Conservation (phyloP, 2,888 invertebrate genomes). For the Sphecodes monilicornis region DNA sequence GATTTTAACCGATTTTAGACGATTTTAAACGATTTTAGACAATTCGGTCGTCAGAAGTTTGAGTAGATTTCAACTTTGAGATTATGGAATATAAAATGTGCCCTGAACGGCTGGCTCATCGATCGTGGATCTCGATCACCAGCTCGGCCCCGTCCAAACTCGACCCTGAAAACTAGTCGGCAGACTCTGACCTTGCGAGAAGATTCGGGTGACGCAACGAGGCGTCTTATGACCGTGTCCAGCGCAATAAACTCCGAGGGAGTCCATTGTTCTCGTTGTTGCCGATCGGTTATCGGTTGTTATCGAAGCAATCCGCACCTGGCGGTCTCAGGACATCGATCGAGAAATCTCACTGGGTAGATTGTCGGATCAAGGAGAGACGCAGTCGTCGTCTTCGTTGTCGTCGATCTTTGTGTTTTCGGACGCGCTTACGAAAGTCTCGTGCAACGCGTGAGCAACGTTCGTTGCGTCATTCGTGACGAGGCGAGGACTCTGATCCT, state of each 20-base stretch:
- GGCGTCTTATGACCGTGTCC: slow-evolving; percentile 32
- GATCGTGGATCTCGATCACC: not conserved
- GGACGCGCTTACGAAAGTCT: slow-evolving; percentile 60
- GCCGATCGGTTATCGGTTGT: slow-evolving; percentile 19
- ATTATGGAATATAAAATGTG: not conserved
- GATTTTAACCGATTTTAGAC: too few relatives aligned
- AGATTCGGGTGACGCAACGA: slow-evolving; percentile 61
- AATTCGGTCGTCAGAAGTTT: not conserved
- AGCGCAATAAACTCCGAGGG: slow-evolving; percentile 60
- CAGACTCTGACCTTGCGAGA: slow-evolving; percentile 51
- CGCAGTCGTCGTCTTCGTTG: too few relatives aligned
- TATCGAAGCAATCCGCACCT: slow-evolving; percentile 20
- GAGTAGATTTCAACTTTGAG: not conserved
- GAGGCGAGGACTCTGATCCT: slow-evolving; percentile 52
- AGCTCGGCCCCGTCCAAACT: not conserved
- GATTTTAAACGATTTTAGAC: too few relatives aligned
- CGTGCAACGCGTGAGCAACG: slow-evolving; percentile 60
- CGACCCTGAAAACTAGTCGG: slow-evolving; percentile 51
- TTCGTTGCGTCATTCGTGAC: slow-evolving; percentile 70
- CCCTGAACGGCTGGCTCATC: not conserved
- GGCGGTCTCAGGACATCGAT: not conserved
- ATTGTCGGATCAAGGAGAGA: not conserved
- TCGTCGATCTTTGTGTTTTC: slow-evolving; percentile 5
- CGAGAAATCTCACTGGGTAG: not conserved
- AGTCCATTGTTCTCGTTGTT: slow-evolving; percentile 59